Evolutionary conservation across 92 coral and sea anemone species (phyloP).

Genomic region (Umimayanthus chanpuru): DNA sequence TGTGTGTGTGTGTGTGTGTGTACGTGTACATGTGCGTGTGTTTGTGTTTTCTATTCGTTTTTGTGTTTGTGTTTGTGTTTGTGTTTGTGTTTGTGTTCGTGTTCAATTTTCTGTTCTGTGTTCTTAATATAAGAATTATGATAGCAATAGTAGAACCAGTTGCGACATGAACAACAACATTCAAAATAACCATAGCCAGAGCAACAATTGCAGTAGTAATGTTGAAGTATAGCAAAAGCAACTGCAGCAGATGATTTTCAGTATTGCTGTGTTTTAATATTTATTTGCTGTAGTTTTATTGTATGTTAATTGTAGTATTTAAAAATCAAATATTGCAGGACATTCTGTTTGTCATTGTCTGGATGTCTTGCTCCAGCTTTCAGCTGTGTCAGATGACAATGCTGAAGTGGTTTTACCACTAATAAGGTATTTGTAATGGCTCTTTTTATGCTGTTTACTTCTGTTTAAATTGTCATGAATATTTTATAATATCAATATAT

Average conservation of each 20-base stretch:
- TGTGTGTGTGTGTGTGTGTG: too few species aligned
- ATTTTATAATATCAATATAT: neutral
- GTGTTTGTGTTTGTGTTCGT: too few species aligned
- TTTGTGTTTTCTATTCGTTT: too few species aligned
- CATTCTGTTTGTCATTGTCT: slow-evolving; percentile 17
- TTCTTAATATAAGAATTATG: too few species aligned
- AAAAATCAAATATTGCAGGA: neutral
- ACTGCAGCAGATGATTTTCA: neutral
- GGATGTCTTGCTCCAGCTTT: slow-evolving; percentile 37
- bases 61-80: too few species aligned
- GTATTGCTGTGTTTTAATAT: too few species aligned
- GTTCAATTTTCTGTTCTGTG: too few species aligned
- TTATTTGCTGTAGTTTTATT: neutral
- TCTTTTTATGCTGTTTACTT: neutral
- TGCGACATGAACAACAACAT: too few species aligned
- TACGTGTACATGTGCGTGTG: too few species aligned
- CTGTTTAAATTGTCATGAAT: neutral
- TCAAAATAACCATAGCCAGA: too few species aligned
- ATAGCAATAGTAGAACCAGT: too few species aligned
- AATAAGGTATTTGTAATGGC: neutral
- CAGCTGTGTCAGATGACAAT: slow-evolving; percentile 20
- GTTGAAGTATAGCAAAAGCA: neutral
- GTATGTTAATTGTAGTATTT: neutral
- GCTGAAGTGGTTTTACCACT: slow-evolving; percentile 28
- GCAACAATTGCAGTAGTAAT: too few species aligned